Conservation (phyloP, 1,140 invertebrate species). For the Eurosta solidaginis region DNA sequence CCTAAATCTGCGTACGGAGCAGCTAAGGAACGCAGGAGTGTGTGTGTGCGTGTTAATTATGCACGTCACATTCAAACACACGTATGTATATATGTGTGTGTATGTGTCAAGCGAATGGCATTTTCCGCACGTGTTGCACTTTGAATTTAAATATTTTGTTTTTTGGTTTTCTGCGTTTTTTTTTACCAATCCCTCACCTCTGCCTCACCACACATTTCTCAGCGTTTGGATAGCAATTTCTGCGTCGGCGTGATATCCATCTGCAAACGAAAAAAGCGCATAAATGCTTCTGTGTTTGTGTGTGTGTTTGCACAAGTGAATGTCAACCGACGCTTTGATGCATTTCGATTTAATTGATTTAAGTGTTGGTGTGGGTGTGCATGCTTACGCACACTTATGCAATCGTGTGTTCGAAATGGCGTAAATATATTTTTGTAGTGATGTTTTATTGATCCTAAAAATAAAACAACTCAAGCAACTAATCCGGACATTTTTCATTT, state of each 20-base stretch:
- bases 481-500: neutral
- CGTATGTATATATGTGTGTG: neutral
- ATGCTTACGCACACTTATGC: neutral
- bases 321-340: neutral
- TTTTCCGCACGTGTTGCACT: neutral
- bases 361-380: neutral
- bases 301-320: neutral
- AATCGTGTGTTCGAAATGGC: neutral
- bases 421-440: neutral
- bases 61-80: too few species aligned
- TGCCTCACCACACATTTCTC: neutral
- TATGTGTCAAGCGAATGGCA: neutral
- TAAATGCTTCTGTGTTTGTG: too few species aligned
- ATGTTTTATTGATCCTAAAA: neutral
- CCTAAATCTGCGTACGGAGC: neutral
- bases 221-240: neutral
- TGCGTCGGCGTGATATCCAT: neutral
- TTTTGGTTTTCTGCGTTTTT: neutral
- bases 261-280: neutral
- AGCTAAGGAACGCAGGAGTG: too few species aligned
- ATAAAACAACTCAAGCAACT: neutral
- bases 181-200: neutral
- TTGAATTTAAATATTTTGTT: neutral
- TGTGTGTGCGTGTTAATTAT: too few species aligned
- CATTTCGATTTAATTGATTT: neutral